phyloP scores from a whole-genome alignment of 2,888 invertebrate species.

The Brachylomia viminalis region DNA sequence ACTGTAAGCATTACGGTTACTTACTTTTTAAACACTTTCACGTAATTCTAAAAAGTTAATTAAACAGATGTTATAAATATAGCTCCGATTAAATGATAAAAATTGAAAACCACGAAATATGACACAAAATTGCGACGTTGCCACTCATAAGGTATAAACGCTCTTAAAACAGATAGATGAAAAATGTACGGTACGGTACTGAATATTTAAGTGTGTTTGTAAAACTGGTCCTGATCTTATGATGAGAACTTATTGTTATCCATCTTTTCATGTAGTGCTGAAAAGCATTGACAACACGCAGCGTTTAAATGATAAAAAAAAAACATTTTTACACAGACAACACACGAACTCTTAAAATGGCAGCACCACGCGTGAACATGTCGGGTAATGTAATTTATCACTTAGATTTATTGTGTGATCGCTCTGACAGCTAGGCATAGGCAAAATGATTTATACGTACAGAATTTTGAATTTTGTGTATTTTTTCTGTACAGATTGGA shows the following conservation, averaged over 20 bases:
- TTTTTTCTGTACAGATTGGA: conserved; percentile 10
- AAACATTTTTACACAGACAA: conserved; percentile 28
- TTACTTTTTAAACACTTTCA: too few relatives aligned
- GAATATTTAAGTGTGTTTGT: neutral
- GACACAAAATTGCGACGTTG: too few relatives aligned
- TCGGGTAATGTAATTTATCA: conserved; percentile 42
- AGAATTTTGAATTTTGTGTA: too few relatives aligned
- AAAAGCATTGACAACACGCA: neutral
- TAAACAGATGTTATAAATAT: too few relatives aligned
- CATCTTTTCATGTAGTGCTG: neutral
- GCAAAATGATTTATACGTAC: conserved; percentile 46
- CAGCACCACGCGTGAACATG: conserved; percentile 34
- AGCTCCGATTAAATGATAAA: too few relatives aligned
- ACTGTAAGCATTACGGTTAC: too few relatives aligned
- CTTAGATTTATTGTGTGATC: conserved; percentile 49
- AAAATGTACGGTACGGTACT: neutral
- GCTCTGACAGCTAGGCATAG: conserved; percentile 22
- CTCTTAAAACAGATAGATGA: neutral
- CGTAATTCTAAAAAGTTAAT: too few relatives aligned
- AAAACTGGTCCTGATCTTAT: neutral
- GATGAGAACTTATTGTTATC: neutral
- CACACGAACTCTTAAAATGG: conserved; percentile 23
- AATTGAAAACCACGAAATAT: too few relatives aligned
- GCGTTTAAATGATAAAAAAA: neutral
- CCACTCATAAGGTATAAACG: too few relatives aligned